These are phyloP conservation scores for Piprites chloris DNA, from an alignment of 2,113 vertebrate genomes.

Conservation along the genomic window DNA sequence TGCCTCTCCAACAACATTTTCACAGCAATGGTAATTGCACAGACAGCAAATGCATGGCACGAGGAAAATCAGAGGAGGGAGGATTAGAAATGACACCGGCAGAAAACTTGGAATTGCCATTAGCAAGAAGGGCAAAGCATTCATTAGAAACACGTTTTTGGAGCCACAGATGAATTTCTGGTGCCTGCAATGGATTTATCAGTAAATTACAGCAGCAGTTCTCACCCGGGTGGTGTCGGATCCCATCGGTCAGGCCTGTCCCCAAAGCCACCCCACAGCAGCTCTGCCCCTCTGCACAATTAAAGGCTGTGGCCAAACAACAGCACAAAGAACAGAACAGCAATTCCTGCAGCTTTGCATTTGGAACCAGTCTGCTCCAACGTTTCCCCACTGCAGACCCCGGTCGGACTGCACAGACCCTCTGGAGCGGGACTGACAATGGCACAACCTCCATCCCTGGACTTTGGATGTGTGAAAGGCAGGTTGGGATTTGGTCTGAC, in stretches of 20 bases:
- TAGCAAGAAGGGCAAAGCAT: not conserved
- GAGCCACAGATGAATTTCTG: not conserved
- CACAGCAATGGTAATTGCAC: not conserved
- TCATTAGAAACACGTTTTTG: not conserved
- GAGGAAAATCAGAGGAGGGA: not conserved
- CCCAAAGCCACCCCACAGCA: not conserved
- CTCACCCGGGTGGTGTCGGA: fast-evolving
- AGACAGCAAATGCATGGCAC: not conserved
- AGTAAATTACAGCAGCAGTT: not conserved
- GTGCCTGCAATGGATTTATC: not conserved
- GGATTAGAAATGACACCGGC: not conserved
- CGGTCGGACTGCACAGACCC: fast-evolving
- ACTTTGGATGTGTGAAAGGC: not conserved
- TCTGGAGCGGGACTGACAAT: fast-evolving
- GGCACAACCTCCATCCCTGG: not conserved
- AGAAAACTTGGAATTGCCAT: not conserved
- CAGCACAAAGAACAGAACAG: not conserved
- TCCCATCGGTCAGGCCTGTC: fast-evolving
- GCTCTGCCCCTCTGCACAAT: not conserved
- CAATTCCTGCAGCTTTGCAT: not conserved
- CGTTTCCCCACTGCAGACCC: not conserved
- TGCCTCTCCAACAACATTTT: not conserved
- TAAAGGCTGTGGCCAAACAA: not conserved
- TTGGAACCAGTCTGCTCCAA: not conserved
- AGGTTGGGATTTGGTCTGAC: not conserved